Evolutionary conservation across 2,888 invertebrate species (phyloP), one percentile per base, ranked within the genome.

Genomic region (Drosophila dives): DNA sequence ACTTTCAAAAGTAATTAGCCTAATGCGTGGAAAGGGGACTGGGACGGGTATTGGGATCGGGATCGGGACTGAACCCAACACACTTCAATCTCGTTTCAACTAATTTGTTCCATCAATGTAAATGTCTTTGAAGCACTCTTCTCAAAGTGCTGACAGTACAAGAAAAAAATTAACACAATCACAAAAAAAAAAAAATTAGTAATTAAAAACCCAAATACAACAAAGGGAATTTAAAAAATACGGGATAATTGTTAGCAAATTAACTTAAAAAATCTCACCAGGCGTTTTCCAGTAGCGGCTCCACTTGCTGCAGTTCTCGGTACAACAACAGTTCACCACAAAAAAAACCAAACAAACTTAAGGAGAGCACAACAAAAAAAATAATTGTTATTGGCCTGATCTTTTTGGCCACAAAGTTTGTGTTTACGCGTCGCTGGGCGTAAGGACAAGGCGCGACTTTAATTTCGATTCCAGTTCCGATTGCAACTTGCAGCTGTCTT

Each of bases 1-100:
- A 80, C 80, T 77, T 77, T 80, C 40, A 58, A 75, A 77, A 77
- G 77, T 77, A 75, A 80, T 77, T 75, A 77, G 71, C 58, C 80
- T 45, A 45, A 45, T 55, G 54, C 38, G 26, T 10, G 34, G 61
- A 26, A 34, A 34, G 49, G 61, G 50, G 23, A 40, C 8, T 17
- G 10, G 17, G 15, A 10, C 6, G 17, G n/a, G 10, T 6, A 29
- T 1, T 32, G 64, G 53, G 15, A 38, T 3, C 11, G 10, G 11
- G 10, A 12, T 7, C n/a, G n/a, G n/a, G 20, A 33, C 45, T 45
- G 17, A 36, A 17, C 50, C 23, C 60, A 53, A 38, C 60, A 49
- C 64, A 60, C 64, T 73, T 60, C 36, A 40, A 45, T 34, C 70
- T 63, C 62, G 45, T 55, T 74, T 69, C 56, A 69, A 73, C 65